A percentile compares a stretch with the other conserved stretches of the same genome.
Conservation (phyloP, 2,113 vertebrate species). For the Laterallus jamaicensis region DNA sequence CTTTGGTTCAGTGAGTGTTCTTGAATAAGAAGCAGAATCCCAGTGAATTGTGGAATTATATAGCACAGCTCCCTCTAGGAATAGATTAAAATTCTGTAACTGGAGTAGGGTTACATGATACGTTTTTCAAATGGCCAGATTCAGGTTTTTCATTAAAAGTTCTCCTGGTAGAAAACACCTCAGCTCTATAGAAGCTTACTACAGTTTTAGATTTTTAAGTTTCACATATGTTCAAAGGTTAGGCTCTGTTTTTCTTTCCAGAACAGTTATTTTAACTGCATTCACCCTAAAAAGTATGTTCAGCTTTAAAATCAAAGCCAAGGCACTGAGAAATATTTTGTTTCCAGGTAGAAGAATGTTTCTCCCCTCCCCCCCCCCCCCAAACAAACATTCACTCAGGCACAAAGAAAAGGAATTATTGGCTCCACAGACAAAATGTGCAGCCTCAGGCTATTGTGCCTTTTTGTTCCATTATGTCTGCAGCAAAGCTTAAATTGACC, state of each 20-base stretch:
- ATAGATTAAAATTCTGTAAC: constrained; percentile 12
- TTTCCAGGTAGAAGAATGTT: neutral
- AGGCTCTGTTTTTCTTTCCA: neutral
- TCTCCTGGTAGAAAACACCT: neutral
- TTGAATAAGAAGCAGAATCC: constrained; percentile 24
- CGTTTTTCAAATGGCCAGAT: neutral
- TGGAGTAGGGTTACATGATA: neutral
- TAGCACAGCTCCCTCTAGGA: constrained; percentile 10
- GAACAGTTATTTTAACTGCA: neutral
- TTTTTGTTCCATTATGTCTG: constrained; percentile 35
- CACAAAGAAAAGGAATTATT: neutral
- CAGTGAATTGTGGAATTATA: constrained; percentile 12
- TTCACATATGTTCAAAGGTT: neutral
- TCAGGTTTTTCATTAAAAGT: neutral
- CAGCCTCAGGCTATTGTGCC: neutral
- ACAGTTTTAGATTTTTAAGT: neutral
- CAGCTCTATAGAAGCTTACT: neutral
- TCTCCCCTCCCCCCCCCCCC: neutral
- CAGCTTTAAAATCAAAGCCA: constrained; percentile 14
- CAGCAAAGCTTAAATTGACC: constrained; percentile 16
- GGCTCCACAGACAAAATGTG: neutral
- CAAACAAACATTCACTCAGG: neutral
- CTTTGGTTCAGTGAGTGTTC: constrained; percentile 2
- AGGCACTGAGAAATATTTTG: constrained; percentile 4
- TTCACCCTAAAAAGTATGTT: neutral